Conservation (phyloP, 2,797 vertebrate genomes). For the Characodon lateralis region DNA sequence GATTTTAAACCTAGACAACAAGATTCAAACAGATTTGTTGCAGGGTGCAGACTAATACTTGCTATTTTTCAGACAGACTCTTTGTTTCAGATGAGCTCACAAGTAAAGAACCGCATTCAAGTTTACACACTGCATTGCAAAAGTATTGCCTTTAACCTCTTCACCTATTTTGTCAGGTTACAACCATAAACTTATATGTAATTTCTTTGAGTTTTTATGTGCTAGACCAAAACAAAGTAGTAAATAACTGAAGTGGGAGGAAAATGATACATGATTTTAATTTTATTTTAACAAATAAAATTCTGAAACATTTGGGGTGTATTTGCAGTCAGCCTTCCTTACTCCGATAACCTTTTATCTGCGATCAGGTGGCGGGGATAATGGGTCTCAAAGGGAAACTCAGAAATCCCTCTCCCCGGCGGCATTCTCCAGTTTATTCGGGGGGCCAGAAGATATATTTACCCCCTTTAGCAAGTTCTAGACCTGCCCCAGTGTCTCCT, state of each 20-base stretch:
- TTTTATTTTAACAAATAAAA: too few relatives aligned
- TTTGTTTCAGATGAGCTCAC: neutral
- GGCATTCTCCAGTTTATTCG: too few relatives aligned
- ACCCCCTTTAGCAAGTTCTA: too few relatives aligned
- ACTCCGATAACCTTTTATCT: neutral
- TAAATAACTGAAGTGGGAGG: neutral
- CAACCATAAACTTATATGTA: neutral
- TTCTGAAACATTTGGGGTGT: too few relatives aligned
- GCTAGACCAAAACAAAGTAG: neutral
- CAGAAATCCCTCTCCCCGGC: too few relatives aligned
- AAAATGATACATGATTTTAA: neutral
- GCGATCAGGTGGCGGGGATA: too few relatives aligned
- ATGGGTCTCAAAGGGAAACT: too few relatives aligned
- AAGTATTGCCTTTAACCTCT: neutral
- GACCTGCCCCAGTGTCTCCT: too few relatives aligned
- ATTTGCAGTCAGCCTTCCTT: neutral
- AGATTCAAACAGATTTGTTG: neutral
- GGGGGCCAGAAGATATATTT: too few relatives aligned
- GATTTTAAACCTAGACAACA: neutral
- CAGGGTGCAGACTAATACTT: neutral
- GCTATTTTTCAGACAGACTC: neutral
- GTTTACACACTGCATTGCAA: neutral
- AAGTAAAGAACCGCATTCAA: neutral
- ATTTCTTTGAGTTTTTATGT: neutral
- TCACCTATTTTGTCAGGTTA: neutral